A percentile compares a stretch with the other conserved stretches of the same genome.
Conservation (phyloP, 1,140 invertebrate species). For the Hyles euphorbiae region DNA sequence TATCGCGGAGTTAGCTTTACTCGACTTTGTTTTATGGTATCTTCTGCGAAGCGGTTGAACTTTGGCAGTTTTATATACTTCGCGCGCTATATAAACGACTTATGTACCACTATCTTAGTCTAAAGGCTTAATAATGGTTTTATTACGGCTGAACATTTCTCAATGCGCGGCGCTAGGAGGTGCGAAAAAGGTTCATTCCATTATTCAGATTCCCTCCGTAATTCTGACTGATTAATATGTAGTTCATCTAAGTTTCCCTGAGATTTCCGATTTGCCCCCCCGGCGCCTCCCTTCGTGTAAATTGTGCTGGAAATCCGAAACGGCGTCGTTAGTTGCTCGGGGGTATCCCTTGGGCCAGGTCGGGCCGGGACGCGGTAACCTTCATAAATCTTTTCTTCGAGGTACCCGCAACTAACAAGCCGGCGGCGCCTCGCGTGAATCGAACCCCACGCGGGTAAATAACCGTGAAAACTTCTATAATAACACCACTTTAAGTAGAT, state of each 20-base stretch:
- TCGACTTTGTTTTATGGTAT: too few species aligned
- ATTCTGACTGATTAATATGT: slow-evolving; percentile 41
- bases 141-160: too few species aligned
- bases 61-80: too few species aligned
- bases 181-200: slow-evolving; percentile 27
- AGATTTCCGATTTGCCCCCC: slow-evolving; percentile 35
- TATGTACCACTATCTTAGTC: too few species aligned
- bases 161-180: slow-evolving; percentile 6
- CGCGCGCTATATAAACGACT: too few species aligned
- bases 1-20: too few species aligned
- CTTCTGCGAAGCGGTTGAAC: too few species aligned
- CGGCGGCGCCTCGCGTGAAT: slow-evolving; percentile 35
- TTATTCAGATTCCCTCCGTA: slow-evolving; percentile 29
- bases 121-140: too few species aligned
- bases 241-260: slow-evolving; percentile 37
- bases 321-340: slow-evolving; percentile 62
- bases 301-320: slow-evolving; percentile 66
- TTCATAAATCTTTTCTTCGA: slow-evolving; percentile 68
- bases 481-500: slow-evolving; percentile 57
- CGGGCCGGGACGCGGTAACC: slow-evolving; percentile 52
- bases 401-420: slow-evolving; percentile 66
- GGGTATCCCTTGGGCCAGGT: slow-evolving; percentile 52
- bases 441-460: slow-evolving; percentile 51
- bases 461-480: slow-evolving; percentile 61
- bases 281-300: slow-evolving; percentile 43